phyloP scores from a whole-genome alignment of 35 echinoderm and acorn worm species.

The Apostichopus japonicus region DNA sequence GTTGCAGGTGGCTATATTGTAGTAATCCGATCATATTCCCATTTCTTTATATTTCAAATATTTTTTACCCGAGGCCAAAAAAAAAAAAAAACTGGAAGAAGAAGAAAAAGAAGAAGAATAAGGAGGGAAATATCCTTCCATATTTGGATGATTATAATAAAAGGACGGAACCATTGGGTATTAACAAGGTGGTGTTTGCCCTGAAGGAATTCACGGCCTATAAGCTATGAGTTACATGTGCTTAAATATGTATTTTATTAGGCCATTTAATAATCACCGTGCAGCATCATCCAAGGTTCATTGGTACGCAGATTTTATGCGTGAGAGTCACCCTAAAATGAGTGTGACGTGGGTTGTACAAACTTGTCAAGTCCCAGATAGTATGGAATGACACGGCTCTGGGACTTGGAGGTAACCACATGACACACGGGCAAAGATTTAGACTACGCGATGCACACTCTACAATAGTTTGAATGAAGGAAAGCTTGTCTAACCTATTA shows the following conservation, averaged over 20 bases:
- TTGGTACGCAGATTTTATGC: slow-evolving; percentile 48
- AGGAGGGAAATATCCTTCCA: background rate
- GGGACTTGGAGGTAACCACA: background rate
- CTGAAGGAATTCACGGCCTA: background rate
- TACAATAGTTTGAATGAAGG: no score
- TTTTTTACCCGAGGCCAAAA: background rate
- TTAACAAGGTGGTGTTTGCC: slow-evolving; percentile 20
- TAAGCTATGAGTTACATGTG: slow-evolving; percentile 15
- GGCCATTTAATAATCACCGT: background rate
- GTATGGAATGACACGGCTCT: background rate
- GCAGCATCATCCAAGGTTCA: background rate
- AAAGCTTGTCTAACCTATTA: no score
- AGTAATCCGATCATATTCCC: slow-evolving; percentile 47
- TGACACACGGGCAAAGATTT: background rate
- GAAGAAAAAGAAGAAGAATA: background rate
- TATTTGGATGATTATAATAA: background rate
- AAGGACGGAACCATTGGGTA: background rate
- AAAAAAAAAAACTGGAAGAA: background rate
- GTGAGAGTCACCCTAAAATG: background rate
- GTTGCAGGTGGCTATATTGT: slow-evolving; percentile 16
- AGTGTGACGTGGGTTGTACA: background rate
- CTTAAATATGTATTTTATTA: slow-evolving; percentile 40
- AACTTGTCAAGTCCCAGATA: slow-evolving; percentile 16
- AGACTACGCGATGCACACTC: no score
- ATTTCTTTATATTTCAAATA: slow-evolving; percentile 29